These are phyloP conservation scores for Thymelicus lineola DNA, from an alignment of 2,888 invertebrate species.

Conservation along the genomic window DNA sequence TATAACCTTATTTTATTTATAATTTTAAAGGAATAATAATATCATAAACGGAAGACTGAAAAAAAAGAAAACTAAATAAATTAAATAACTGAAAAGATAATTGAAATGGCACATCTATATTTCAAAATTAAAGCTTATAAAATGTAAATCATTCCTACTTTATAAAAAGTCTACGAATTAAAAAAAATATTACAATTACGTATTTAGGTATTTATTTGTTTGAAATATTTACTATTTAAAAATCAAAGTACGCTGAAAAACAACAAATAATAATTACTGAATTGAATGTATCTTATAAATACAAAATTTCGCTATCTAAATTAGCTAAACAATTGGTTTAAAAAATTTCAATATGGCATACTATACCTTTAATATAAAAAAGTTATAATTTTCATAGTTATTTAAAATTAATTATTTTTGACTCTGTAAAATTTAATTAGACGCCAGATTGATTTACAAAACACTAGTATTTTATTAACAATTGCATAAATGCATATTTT, in stretches of 20 bases:
- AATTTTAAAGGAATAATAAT: background rate
- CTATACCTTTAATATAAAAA: background rate
- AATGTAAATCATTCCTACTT: background rate
- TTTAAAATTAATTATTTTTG: too few relatives aligned
- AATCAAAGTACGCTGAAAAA: too few relatives aligned
- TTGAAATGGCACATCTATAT: conserved; percentile 24
- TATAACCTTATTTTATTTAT: background rate
- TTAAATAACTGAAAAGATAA: background rate
- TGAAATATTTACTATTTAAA: too few relatives aligned
- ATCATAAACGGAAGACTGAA: background rate
- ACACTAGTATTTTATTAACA: too few relatives aligned
- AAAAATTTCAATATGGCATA: background rate
- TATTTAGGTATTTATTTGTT: background rate
- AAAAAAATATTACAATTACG: background rate
- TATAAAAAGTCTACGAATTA: background rate
- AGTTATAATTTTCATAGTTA: background rate
- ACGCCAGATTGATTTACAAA: too few relatives aligned
- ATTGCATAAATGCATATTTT: too few relatives aligned
- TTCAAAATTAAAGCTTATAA: conserved; percentile 19
- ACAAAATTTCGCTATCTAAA: background rate
- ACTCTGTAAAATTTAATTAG: too few relatives aligned
- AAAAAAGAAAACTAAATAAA: background rate
- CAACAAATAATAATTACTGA: too few relatives aligned
- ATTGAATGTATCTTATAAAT: too few relatives aligned
- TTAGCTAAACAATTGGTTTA: background rate